phyloP scores from a whole-genome alignment of 2,888 invertebrate genomes.

The Endotricha flammealis region DNA sequence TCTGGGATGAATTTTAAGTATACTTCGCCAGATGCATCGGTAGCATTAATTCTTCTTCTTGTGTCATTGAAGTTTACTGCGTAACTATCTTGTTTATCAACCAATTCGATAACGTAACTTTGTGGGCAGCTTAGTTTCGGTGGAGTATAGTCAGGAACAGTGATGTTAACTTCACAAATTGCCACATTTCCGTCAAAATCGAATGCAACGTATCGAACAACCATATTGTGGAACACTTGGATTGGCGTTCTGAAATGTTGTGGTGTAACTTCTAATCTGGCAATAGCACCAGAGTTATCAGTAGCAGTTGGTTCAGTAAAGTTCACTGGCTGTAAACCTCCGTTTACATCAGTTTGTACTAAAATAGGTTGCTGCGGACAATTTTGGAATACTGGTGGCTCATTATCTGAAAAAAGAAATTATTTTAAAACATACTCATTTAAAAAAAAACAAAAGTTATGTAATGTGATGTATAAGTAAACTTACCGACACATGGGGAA shows the following conservation, averaged over 20 bases:
- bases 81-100: constrained; percentile 93
- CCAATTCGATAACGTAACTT: constrained; percentile 94
- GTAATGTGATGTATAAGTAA: not conserved
- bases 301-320: constrained; percentile 95
- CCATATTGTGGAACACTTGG: constrained; percentile 92
- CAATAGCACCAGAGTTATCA: constrained; percentile 97
- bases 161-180: constrained; percentile 97
- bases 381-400: constrained; percentile 97
- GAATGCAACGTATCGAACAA: constrained; percentile 96
- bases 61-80: constrained; percentile 95
- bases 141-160: constrained; percentile 95
- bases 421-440: not conserved
- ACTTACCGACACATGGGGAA: constrained; percentile 91
- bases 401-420: constrained; percentile 83
- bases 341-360: constrained; percentile 91
- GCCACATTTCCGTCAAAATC: constrained; percentile 99
- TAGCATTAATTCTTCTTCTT: constrained; percentile 87
- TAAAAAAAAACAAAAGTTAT: not conserved
- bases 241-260: constrained; percentile 93
- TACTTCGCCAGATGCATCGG: constrained; percentile 93
- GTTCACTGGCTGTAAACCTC: constrained; percentile 93
- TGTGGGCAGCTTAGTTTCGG: constrained; percentile 94
- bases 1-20: constrained; percentile 90
- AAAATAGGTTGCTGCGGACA: constrained; percentile 95
- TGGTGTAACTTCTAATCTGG: constrained; percentile 94